phyloP scores from a whole-genome alignment of 2,113 vertebrate genomes.

The Tupaia chinensis region DNA sequence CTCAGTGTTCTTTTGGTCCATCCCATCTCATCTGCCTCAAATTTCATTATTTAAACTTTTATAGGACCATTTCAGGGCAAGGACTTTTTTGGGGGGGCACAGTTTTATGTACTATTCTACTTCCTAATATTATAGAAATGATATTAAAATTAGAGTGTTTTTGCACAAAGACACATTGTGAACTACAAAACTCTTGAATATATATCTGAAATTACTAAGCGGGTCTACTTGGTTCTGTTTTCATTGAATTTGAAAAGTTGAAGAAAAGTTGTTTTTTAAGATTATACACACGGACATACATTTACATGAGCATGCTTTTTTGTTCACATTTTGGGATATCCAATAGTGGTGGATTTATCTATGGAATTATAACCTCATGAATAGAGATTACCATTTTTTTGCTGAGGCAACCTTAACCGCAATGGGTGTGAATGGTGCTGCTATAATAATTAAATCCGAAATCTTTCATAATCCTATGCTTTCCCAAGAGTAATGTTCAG shows the following conservation, averaged over 20 bases:
- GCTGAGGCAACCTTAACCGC: slow-evolving; percentile 70
- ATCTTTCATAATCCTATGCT: slow-evolving; percentile 80
- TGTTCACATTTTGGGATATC: slow-evolving; percentile 1
- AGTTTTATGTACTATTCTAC: slow-evolving; percentile 1
- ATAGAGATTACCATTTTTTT: slow-evolving; percentile 81
- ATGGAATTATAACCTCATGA: slow-evolving; percentile 81
- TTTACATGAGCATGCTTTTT: background rate
- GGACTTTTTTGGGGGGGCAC: background rate
- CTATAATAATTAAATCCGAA: slow-evolving; percentile 86
- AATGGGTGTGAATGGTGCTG: slow-evolving; percentile 69
- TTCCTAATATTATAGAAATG: background rate
- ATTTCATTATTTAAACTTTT: background rate
- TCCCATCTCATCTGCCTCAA: background rate
- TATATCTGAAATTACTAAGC: slow-evolving; percentile 33
- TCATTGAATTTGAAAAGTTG: slow-evolving; percentile 10
- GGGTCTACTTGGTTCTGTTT: slow-evolving; percentile 6
- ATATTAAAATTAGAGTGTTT: slow-evolving; percentile 25
- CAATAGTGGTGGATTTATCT: slow-evolving; percentile 74
- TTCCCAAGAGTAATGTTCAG: slow-evolving; percentile 83
- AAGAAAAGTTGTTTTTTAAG: background rate
- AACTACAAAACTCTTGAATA: background rate
- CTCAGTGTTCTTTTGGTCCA: background rate
- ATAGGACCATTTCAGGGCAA: background rate
- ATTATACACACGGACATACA: background rate
- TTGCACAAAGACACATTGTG: background rate